Evolutionary conservation across 2,888 invertebrate species (phyloP), one percentile per base, ranked within the genome.

Genomic region (Barypeithes pellucidus): DNA sequence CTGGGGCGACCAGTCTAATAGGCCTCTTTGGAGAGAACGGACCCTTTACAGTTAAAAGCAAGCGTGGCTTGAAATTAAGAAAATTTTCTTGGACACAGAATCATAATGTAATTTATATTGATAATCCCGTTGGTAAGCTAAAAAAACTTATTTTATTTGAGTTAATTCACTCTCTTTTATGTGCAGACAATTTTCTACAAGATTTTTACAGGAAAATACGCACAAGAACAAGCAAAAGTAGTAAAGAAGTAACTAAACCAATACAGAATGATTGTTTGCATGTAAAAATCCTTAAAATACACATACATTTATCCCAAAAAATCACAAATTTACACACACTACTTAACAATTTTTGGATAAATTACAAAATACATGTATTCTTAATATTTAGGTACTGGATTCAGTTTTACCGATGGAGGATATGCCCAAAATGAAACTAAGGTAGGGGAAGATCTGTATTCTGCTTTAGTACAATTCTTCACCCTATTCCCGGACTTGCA

Each of bases 11-110:
- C 0, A 95, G 95, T 0, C 85, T 96, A 41, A 93, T 91, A 78
- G 95, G 95, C 0, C 86, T 96, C 1, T 95, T 96, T 82, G 90
- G 91, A 0, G 97, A 97, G 86, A 93, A 96, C 82, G 94, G 97
- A 0, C 83, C 83, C 0, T 90, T 92, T 77, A 81, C 84, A 60
- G 88, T 93, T 0, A 88, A 88, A 60, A 78, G 78, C 7, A 80
- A 80, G 14, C 81, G 84, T 7, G 85, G 84, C 18, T 76, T 87
- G 73, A 87, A 82, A 84, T 83, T 90, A 76, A 89, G 95, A 45
- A 90, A 93, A 79, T 93, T 92, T 79, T 90, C 93, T 8, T 98
- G 97, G 97, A 92, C 91, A 67, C 86, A 89, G 45, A 91, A 90
- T 9, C 94, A 95, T 84, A 92, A 93, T 79, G 86, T 97, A 47